Base-by-base conservation (phyloP, 2,797 vertebrate species). In the Triplophysa bombifrons region DNA sequence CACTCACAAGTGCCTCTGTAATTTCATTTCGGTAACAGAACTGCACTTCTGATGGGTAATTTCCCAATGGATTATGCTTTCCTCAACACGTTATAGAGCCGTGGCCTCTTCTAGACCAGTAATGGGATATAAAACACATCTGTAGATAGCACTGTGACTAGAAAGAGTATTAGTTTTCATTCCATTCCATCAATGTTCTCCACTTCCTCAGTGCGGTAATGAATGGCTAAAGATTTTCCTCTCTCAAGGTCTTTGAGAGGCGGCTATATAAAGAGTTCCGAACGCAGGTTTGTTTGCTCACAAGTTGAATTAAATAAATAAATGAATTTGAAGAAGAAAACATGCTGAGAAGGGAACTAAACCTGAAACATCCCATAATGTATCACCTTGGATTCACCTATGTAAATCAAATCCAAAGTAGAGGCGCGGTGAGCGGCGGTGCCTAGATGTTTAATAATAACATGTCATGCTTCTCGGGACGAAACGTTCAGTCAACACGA, bases 31-130 rank as follows among this genome's bases (percentile, higher is more conserved):
- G 91, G 90, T 90, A 92, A 90, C 90, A 90, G 90, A 87, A 89
- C 91, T 92, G 91, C 90, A 88, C 92, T 94, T 88, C 90, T 91
- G 91, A 93, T 93, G 92, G 91, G 91, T 93, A 92, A 94, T 92
- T 93, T 93, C 92, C 93, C 91, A 88, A 87, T 61, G 91, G 92
- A 93, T 94, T 91, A 90, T 93, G 91, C 92, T 92, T 90, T 90
- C 88, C 90, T 91, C 91, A 90, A 90, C 91, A 89, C 89, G 87
- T 86, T 87, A 89, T 88, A 88, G 88, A 92, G 88, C 90, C 89
- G 88, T 88, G 89, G 89, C 91, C 91, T 89, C 91, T 90, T 90
- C 87, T 87, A 74, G 85, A 82, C 77, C 90, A 87, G 88, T 91
- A 92, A 93, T 92, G 85, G 90, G 89, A 93, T 93, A 92, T 93